Percentiles rank a stretch among this genome's conserved stretches.
phyloP scores from a whole-genome alignment of 2,113 vertebrate genomes.

The human region GRCh38 chr15:39108501-39109000 shows the following conservation, averaged over 20 bases:
- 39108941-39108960: rapidly evolving
- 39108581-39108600: neutral
- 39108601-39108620: neutral
- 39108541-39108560: neutral
- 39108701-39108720: neutral
- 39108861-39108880: neutral
- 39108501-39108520: neutral
- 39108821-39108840: neutral
- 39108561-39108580: neutral
- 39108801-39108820: neutral
- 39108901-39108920: neutral
- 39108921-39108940: neutral
- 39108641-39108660: neutral
- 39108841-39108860: neutral
- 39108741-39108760: neutral
- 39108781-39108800: neutral
- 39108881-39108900: neutral
- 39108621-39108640: neutral
- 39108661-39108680: neutral
- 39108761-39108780: neutral
- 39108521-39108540: neutral
- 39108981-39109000: neutral
- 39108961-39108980: neutral
- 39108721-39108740: neutral
- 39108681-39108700: neutral